These are phyloP conservation scores for Venustaconcha ellipsiformis DNA, from an alignment of 1,140 invertebrate species.

Conservation along the genomic window DNA sequence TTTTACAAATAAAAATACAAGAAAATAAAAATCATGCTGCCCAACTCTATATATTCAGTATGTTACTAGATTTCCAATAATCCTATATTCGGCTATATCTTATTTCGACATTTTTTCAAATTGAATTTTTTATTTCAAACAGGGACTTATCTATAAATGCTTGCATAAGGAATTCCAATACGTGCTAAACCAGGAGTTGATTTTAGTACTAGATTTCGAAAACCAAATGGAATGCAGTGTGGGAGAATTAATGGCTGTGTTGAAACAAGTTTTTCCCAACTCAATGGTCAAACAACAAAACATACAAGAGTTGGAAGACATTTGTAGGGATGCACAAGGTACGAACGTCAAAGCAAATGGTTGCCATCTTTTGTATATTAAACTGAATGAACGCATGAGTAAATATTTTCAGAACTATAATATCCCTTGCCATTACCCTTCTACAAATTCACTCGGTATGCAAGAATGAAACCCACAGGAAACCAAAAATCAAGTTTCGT, in stretches of 20 bases:
- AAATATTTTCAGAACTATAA: slow-evolving; percentile 26
- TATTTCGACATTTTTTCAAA: too few relatives aligned
- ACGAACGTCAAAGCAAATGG: slow-evolving; percentile 16
- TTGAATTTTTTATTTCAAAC: slow-evolving; percentile 27
- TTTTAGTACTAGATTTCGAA: slow-evolving; percentile 36
- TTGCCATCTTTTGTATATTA: slow-evolving; percentile 21
- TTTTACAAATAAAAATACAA: too few relatives aligned
- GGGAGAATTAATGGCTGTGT: slow-evolving; percentile 38
- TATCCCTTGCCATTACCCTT: slow-evolving; percentile 31
- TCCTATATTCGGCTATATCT: too few relatives aligned
- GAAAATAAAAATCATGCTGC: too few relatives aligned
- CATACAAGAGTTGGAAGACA: slow-evolving; percentile 35
- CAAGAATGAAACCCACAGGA: slow-evolving; percentile 37
- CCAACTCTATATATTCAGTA: too few relatives aligned
- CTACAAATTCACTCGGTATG: slow-evolving; percentile 30
- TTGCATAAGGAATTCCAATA: slow-evolving; percentile 32
- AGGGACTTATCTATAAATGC: slow-evolving; percentile 33
- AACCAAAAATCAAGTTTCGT: slow-evolving; percentile 33
- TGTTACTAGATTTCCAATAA: too few relatives aligned
- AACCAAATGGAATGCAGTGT: slow-evolving; percentile 41
- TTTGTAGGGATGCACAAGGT: slow-evolving; percentile 21
- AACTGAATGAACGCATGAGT: slow-evolving; percentile 28
- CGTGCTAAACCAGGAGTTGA: slow-evolving; percentile 12
- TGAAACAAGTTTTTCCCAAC: slow-evolving; percentile 37
- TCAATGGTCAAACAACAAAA: slow-evolving; percentile 17